These are phyloP conservation scores for Tragelaphus buxtoni DNA, from an alignment of 2,113 vertebrate genomes.

Conservation along the genomic window DNA sequence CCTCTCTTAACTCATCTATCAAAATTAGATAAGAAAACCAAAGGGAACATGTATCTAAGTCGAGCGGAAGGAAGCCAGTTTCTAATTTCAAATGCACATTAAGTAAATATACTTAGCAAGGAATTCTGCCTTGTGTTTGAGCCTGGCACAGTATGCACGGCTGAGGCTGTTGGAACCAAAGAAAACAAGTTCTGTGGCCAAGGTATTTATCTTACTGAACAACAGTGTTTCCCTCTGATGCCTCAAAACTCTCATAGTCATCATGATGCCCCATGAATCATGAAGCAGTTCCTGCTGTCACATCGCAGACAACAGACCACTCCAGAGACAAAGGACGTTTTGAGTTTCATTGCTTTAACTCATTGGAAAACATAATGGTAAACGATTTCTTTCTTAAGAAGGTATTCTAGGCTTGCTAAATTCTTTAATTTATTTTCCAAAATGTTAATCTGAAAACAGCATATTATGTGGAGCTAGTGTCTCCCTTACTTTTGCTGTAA, in stretches of 20 bases:
- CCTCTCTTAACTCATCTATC: background rate
- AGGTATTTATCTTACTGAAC: background rate
- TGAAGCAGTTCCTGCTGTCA: background rate
- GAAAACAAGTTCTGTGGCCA: background rate
- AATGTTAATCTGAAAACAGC: background rate
- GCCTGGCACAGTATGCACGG: background rate
- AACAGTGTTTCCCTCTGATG: background rate
- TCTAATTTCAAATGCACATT: background rate
- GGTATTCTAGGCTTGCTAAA: background rate
- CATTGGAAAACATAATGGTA: background rate
- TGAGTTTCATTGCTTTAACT: background rate
- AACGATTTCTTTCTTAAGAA: background rate
- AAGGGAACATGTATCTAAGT: background rate
- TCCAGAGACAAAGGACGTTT: background rate
- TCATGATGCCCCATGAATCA: background rate
- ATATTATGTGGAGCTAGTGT: background rate
- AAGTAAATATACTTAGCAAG: background rate
- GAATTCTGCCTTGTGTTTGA: background rate
- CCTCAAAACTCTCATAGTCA: background rate
- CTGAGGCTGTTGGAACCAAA: background rate
- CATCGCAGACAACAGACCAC: background rate
- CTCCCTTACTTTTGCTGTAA: background rate
- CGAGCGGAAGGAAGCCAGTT: background rate
- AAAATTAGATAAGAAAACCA: slow-evolving; percentile 13
- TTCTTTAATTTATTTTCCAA: background rate